Percentiles rank a stretch among this genome's conserved stretches.
These are phyloP conservation scores for Todiramphus saurophagus DNA, from an alignment of 2,113 vertebrate genomes.

Conservation along the genomic window DNA sequence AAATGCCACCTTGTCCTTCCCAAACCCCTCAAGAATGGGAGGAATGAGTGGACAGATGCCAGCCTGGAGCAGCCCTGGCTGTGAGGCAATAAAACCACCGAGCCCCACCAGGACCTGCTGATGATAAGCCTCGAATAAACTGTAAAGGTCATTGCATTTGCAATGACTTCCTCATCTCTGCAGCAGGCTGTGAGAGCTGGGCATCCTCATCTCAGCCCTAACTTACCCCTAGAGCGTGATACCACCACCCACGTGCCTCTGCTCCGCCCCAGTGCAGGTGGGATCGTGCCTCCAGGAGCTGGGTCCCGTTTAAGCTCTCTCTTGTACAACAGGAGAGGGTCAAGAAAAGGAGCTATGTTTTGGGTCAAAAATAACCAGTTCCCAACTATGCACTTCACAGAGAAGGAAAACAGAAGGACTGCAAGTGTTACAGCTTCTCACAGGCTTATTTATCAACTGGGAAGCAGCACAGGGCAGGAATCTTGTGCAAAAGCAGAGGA, in stretches of 20 bases:
- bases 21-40: rapidly evolving
- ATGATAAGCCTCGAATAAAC: not conserved
- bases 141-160: not conserved
- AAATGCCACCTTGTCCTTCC: not conserved
- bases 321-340: not conserved
- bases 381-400: not conserved
- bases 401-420: not conserved
- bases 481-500: not conserved
- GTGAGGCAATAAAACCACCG: not conserved
- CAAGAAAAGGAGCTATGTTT: not conserved
- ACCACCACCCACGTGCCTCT: not conserved
- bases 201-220: not conserved
- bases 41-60: not conserved
- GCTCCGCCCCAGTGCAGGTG: not conserved
- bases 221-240: not conserved
- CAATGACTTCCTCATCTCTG: not conserved
- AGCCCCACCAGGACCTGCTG: not conserved
- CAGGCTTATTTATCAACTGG: not conserved
- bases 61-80: not conserved
- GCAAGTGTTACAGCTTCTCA: not conserved
- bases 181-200: not conserved
- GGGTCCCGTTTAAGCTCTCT: not conserved
- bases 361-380: not conserved
- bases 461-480: not conserved
- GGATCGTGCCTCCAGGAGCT: not conserved